Conservation (phyloP, 2,797 vertebrate genomes). For the Chromobotia macracanthus region DNA sequence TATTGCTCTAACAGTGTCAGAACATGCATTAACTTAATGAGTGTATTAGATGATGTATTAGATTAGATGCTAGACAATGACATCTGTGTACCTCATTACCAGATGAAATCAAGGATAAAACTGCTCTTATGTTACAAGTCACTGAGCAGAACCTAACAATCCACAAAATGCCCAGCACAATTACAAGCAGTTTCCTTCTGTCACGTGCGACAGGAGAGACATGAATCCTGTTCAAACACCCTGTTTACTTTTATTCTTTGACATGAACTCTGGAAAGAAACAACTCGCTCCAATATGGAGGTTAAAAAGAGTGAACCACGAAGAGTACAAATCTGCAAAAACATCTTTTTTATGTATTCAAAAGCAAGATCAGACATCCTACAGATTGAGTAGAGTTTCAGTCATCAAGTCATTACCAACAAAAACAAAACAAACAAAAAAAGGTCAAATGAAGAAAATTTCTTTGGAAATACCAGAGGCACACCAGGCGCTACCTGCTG, state of each 20-base stretch:
- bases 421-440: too few species aligned
- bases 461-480: constrained; percentile 63
- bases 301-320: constrained; percentile 8
- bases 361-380: background rate
- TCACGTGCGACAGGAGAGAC: background rate
- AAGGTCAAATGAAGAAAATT: background rate
- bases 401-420: background rate
- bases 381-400: constrained; percentile 1
- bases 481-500: constrained; percentile 54
- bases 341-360: background rate
- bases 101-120: constrained; percentile 30
- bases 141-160: constrained; percentile 24
- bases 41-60: background rate
- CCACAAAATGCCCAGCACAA: background rate
- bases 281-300: constrained; percentile 43
- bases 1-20: constrained; percentile 36
- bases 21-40: constrained; percentile 20
- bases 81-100: constrained; percentile 35
- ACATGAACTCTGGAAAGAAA: constrained; percentile 22
- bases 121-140: constrained; percentile 25
- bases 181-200: background rate
- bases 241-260: background rate
- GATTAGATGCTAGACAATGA: background rate
- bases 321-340: constrained; percentile 55
- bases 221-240: constrained; percentile 13